phyloP scores from a whole-genome alignment of 2,888 invertebrate species.

The Drosophila siamana region DNA sequence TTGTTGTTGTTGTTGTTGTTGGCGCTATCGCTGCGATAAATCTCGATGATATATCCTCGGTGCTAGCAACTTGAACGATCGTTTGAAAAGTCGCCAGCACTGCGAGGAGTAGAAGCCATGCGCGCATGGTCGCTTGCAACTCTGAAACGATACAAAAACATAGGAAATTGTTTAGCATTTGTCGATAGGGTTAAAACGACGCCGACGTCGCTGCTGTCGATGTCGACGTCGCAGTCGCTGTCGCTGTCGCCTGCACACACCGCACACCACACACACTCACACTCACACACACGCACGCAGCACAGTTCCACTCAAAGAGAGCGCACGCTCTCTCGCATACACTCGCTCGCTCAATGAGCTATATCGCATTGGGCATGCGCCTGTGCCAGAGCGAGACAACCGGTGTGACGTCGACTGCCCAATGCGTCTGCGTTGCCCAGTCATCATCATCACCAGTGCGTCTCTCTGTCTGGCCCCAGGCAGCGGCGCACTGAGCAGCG shows the following conservation, averaged over 20 bases:
- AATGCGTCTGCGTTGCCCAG: slow-evolving; percentile 47
- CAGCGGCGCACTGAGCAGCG: neutral
- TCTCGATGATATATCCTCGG: slow-evolving; percentile 84
- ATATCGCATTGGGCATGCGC: slow-evolving; percentile 35
- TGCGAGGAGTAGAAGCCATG: slow-evolving; percentile 86
- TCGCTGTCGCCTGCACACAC: slow-evolving; percentile 6
- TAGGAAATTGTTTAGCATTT: slow-evolving; percentile 76
- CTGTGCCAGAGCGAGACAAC: slow-evolving; percentile 51
- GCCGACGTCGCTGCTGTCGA: slow-evolving; percentile 16
- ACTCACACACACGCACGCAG: neutral
- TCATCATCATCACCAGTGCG: slow-evolving; percentile 18
- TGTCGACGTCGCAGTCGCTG: slow-evolving; percentile 18
- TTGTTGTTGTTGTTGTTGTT: slow-evolving; percentile 48
- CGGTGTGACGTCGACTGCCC: slow-evolving; percentile 17
- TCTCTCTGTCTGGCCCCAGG: slow-evolving; percentile 32
- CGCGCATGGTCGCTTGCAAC: slow-evolving; percentile 86
- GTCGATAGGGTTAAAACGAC: slow-evolving; percentile 78
- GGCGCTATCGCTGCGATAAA: slow-evolving; percentile 82
- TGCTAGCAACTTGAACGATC: slow-evolving; percentile 86
- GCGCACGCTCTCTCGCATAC: neutral
- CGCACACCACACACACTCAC: neutral
- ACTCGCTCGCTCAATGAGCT: slow-evolving; percentile 9
- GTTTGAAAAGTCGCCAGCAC: slow-evolving; percentile 86
- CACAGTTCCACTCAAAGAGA: slow-evolving; percentile 47
- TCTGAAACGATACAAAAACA: slow-evolving; percentile 85